phyloP scores from a whole-genome alignment of 2,113 vertebrate species.

The Psittacara wagleri region DNA sequence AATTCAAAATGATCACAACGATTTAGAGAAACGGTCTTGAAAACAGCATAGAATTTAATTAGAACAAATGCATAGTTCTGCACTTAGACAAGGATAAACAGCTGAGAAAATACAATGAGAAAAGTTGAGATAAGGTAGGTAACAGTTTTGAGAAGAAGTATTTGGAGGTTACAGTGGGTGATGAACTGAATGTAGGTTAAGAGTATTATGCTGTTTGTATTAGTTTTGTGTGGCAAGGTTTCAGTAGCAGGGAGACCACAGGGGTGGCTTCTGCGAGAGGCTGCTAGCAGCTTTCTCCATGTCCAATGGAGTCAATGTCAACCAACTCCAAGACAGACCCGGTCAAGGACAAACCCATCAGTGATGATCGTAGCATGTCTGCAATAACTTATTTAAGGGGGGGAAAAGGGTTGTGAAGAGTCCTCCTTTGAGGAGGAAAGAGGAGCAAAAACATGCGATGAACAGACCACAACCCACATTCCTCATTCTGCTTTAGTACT shows the following conservation, averaged over 20 bases:
- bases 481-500: rapidly evolving
- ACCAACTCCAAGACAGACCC: not conserved
- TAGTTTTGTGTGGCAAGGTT: not conserved
- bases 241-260: not conserved
- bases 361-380: not conserved
- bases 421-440: not conserved
- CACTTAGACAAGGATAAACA: not conserved
- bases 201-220: not conserved
- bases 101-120: not conserved
- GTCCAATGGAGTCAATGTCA: not conserved
- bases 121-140: not conserved
- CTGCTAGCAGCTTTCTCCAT: not conserved
- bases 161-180: not conserved
- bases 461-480: not conserved
- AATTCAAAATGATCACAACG: conserved; percentile 23
- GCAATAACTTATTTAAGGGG: not conserved
- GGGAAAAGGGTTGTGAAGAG: not conserved
- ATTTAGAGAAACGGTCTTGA: not conserved
- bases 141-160: not conserved
- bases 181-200: not conserved
- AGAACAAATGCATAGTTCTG: not conserved
- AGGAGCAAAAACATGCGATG: not conserved
- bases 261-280: not conserved
- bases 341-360: not conserved
- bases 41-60: conserved; percentile 2